Evolutionary conservation across 2,888 invertebrate genomes (phyloP), one percentile per base, ranked within the genome.

Genomic region (Tenthredo distinguenda): DNA sequence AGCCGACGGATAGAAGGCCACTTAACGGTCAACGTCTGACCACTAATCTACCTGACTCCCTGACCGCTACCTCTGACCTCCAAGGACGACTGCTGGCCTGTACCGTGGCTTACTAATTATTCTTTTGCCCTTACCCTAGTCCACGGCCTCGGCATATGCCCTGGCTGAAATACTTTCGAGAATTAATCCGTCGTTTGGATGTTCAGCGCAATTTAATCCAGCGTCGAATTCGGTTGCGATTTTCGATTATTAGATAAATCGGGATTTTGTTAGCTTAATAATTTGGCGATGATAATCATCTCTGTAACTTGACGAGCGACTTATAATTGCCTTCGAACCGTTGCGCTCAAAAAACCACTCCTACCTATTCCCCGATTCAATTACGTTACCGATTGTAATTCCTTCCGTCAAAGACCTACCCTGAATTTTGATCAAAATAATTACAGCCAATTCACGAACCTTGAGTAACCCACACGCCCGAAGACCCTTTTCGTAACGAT

Each of bases 31-130:
- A 83, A 89, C 88, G 90, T 90, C 90, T 90, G 88, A 91, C 91
- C 91, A 89, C 91, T 91, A 91, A 91, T 91, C 90, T 90, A 89
- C 90, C 90, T 90, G 90, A 89, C 90, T 90, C 89, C 90, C 90
- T 90, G 90, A 89, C 90, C 89, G 89, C 90, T 88, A 86, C 88
- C 90, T 90, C 88, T 71, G 87, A 87, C 88, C 89, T 89, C 89
- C 87, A 88, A 88, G 89, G 90, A 89, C 88, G 90, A 90, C 90
- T 90, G 86, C 86, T 87, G 55, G 58, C 40, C 76, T 76, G 40
- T 34, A 50, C 85, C 62, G 88, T 88, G 88, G 88, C 89, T 83
- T 89, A 90, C 91, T 90, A 90, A 90, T 91, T 91, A 91, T 91
- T 90, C 90, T 91, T 91, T 91, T 89, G 87, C 89, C 83, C 89